These are phyloP conservation scores for Luperina testacea DNA, from an alignment of 2,888 invertebrate species.

Conservation along the genomic window DNA sequence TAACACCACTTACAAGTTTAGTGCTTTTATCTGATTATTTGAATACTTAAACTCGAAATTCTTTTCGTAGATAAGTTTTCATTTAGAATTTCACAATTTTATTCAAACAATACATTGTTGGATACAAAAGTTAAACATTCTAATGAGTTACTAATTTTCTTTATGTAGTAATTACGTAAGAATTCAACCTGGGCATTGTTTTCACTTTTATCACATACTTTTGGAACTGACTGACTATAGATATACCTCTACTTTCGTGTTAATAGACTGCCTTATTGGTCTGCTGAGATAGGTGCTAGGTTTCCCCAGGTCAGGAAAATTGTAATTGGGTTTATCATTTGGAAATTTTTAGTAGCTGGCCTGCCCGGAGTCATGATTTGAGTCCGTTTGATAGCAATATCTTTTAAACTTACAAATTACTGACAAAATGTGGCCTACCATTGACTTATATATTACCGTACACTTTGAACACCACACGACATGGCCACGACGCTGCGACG, in stretches of 20 bases:
- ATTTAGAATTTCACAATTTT: conserved; percentile 3
- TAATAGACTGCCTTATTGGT: neutral
- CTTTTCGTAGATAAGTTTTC: neutral
- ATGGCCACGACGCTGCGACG: neutral
- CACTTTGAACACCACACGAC: neutral
- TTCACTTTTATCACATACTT: too few species aligned
- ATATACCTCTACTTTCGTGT: neutral
- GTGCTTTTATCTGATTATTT: neutral
- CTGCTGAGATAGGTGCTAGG: neutral
- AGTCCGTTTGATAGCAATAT: neutral
- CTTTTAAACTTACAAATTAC: neutral
- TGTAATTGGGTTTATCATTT: neutral
- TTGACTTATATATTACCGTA: neutral
- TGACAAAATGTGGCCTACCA: neutral
- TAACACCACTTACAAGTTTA: neutral
- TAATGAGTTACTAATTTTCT: too few species aligned
- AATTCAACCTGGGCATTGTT: too few species aligned
- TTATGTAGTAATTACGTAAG: too few species aligned
- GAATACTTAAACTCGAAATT: neutral
- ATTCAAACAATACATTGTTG: neutral
- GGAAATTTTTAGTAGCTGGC: neutral
- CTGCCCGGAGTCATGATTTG: too few species aligned
- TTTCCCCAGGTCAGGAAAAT: neutral
- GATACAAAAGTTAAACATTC: neutral
- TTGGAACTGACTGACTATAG: too few species aligned